Base-by-base conservation (phyloP, 2,888 invertebrate species). In the Leptopilina drosophilae region DNA sequence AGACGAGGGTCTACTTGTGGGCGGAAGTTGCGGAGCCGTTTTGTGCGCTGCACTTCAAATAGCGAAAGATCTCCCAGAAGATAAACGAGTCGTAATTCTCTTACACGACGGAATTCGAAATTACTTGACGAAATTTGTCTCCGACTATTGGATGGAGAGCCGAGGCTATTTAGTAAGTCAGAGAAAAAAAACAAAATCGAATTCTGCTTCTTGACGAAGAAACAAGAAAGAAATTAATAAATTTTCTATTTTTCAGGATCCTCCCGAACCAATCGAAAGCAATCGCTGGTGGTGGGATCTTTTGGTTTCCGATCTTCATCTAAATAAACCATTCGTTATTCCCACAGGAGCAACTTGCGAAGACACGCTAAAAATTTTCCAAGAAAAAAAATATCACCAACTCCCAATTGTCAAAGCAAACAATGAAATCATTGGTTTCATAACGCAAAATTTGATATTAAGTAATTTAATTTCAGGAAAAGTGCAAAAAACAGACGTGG, bases 81-180 rank as follows among this genome's bases (percentile, higher is more conserved):
- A 96, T 0, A 97, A 99, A 92, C 93, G 94, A 64, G 95, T 98
- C 89, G 99, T 99, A 7, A 96, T 99, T 2, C 90, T 99, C 73
- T 92, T 99, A 67, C 98, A 99, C 0, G 99, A 99, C 92, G 97
- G 97, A 83, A 96, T 99, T 82, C 94, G 99, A 83, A 99, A 99
- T 93, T 99, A 99, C 92, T 97, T 99, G 96, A 98, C 98, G 14
- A 99, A 99, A 92, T 98, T 98, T 92, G 95, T 98, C 46, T 96
- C 95, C 75, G 98, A 99, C 92, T 95, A 96, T 86, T 99, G 99
- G 99, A 97, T 99, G 98, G 95, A 96, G 90, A 96, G 96, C 40
- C 94, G 97, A 85, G 94, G 94, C 87, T 94, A 95, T 87, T 92
- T 91, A 90, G 93, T 92, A 85, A 82, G 56, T 42, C 11, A 20